Evolutionary conservation across 2,113 vertebrate species (phyloP).

Genomic region (Pungitius pungitius): DNA sequence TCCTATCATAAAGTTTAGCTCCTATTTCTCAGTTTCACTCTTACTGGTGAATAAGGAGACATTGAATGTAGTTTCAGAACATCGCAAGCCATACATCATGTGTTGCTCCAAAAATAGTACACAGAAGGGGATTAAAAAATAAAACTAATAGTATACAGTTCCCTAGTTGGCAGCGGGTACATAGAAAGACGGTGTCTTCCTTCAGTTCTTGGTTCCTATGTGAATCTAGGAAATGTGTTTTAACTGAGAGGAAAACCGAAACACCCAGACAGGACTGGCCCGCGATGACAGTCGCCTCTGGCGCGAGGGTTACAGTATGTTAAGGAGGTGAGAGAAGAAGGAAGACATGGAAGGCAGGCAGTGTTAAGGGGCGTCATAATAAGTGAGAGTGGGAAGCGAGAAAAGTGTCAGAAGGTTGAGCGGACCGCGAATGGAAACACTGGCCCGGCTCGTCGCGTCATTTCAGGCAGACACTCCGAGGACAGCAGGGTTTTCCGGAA

Average conservation of each 20-base stretch:
- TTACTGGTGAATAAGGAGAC: neutral
- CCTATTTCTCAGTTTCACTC: neutral
- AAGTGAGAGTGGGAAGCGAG: slow-evolving; percentile 58
- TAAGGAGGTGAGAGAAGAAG: slow-evolving; percentile 44
- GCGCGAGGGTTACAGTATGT: slow-evolving; percentile 13
- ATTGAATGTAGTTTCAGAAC: neutral
- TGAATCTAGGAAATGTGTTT: neutral
- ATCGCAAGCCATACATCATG: neutral
- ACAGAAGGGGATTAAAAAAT: slow-evolving; percentile 4
- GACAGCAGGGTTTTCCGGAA: slow-evolving; percentile 54
- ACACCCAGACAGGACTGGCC: slow-evolving; percentile 5
- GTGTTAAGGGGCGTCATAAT: slow-evolving; percentile 58
- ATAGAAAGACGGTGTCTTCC: neutral
- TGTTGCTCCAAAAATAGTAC: neutral
- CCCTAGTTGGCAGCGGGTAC: neutral
- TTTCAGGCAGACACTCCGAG: slow-evolving; percentile 53
- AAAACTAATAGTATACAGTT: neutral
- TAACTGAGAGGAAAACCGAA: neutral
- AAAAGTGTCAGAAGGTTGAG: slow-evolving; percentile 55
- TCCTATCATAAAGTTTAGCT: neutral
- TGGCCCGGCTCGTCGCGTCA: slow-evolving; percentile 61
- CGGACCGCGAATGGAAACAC: slow-evolving; percentile 65
- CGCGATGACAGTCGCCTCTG: slow-evolving; percentile 4
- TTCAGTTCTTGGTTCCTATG: neutral
- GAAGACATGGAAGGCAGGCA: slow-evolving; percentile 31